A percentile compares a stretch with the other conserved stretches of the same genome.
Evolutionary conservation across 2,113 vertebrate species (phyloP).

Genomic region (Okapia johnstoni): DNA sequence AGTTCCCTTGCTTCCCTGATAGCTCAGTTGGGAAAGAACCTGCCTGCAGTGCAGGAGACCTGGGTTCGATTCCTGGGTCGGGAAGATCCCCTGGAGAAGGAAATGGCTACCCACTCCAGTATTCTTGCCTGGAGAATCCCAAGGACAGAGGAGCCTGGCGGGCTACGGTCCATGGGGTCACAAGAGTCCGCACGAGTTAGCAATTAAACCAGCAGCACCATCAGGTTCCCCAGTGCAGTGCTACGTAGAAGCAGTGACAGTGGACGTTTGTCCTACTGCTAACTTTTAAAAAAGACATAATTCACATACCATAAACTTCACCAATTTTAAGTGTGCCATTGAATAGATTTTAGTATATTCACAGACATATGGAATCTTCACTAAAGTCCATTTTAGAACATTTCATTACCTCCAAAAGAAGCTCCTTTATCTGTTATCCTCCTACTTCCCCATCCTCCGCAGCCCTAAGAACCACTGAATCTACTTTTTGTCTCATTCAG

Average conservation of each 20-base stretch:
- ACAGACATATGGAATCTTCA: background rate
- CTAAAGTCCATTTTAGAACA: background rate
- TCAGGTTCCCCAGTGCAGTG: background rate
- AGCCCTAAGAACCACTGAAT: background rate
- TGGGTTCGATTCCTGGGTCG: background rate
- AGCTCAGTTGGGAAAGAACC: background rate
- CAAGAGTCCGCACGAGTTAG: background rate
- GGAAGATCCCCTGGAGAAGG: background rate
- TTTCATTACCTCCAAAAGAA: background rate
- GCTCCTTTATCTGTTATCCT: background rate
- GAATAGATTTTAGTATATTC: background rate
- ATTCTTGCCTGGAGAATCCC: background rate
- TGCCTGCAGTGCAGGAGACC: background rate
- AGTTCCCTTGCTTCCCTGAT: background rate
- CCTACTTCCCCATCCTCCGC: background rate
- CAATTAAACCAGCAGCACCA: fast-evolving
- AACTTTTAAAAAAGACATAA: background rate
- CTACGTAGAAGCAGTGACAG: background rate
- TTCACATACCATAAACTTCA: background rate
- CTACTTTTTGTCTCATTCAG: background rate
- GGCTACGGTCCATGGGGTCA: background rate
- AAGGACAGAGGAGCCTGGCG: background rate
- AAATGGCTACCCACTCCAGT: background rate
- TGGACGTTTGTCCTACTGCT: background rate
- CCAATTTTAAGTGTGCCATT: background rate